A percentile compares a stretch with the other conserved stretches of the same genome.
These are phyloP conservation scores for Synergus itoensis DNA, from an alignment of 2,888 invertebrate genomes.

Conservation along the genomic window DNA sequence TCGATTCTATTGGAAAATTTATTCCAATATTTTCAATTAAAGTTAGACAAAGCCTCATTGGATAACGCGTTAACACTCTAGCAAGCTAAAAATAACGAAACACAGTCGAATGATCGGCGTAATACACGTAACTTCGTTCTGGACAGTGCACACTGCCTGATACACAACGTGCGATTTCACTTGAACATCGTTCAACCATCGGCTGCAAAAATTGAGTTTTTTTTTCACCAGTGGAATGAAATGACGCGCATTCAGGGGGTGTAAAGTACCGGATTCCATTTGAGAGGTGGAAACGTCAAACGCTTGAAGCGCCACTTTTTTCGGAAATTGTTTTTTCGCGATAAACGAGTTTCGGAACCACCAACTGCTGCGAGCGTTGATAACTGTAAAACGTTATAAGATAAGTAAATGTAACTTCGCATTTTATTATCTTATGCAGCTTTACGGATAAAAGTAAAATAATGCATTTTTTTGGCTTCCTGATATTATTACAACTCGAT, in stretches of 20 bases:
- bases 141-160: slow-evolving; percentile 30
- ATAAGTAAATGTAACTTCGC: background rate
- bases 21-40: slow-evolving; percentile 77
- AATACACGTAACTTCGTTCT: slow-evolving; percentile 40
- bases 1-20: slow-evolving; percentile 72
- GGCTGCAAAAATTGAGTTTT: slow-evolving; percentile 27
- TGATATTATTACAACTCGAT: too few species aligned
- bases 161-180: slow-evolving; percentile 21
- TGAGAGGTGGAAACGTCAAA: slow-evolving; percentile 23
- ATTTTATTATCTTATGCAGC: background rate
- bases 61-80: slow-evolving; percentile 9
- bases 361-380: background rate
- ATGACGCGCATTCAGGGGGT: slow-evolving; percentile 20
- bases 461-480: too few species aligned
- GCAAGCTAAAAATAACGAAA: slow-evolving; percentile 31
- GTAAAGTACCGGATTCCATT: slow-evolving; percentile 37
- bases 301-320: slow-evolving; percentile 4
- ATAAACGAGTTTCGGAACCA: background rate
- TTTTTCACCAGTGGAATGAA: slow-evolving; percentile 6
- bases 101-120: slow-evolving; percentile 22
- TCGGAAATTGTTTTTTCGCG: slow-evolving; percentile 27
- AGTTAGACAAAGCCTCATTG: slow-evolving; percentile 29
- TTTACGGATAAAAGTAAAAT: too few species aligned
- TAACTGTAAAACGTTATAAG: background rate
- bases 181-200: slow-evolving; percentile 13